A percentile compares a stretch with the other conserved stretches of the same genome.
Evolutionary conservation across 2,888 invertebrate species (phyloP).

Genomic region (Sialis fuliginosa): DNA sequence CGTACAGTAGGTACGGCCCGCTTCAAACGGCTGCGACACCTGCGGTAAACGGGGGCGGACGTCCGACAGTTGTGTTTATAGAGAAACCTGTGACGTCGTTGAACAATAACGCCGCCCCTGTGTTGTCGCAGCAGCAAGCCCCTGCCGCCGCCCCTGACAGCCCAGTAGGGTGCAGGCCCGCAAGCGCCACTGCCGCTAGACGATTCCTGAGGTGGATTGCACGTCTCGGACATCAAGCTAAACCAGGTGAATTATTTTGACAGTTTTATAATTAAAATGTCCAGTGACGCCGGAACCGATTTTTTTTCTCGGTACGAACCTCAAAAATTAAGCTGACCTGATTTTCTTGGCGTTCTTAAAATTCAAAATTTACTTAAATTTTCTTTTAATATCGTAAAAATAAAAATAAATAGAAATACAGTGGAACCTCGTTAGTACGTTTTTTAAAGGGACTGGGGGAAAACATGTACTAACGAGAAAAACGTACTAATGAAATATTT

Average conservation of each 20-base stretch:
- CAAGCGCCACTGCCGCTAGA: conserved; percentile 3
- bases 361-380: too few species aligned
- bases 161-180: conserved; percentile 2
- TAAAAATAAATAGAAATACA: too few species aligned
- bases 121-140: not conserved
- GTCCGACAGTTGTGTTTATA: conserved; percentile 3
- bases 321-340: too few species aligned
- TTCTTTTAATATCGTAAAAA: too few species aligned
- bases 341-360: too few species aligned
- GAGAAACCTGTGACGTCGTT: conserved; percentile 1
- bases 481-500: too few species aligned
- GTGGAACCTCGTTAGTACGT: too few species aligned
- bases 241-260: conserved; percentile 2
- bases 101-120: not conserved
- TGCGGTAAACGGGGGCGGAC: not conserved
- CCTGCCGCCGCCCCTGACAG: not conserved
- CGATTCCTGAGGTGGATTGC: conserved; percentile 4
- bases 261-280: too few species aligned
- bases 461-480: too few species aligned
- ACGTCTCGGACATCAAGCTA: conserved; percentile 4
- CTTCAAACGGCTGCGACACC: not conserved
- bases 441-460: too few species aligned
- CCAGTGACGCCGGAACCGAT: too few species aligned
- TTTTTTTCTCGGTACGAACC: too few species aligned
- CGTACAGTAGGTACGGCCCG: conserved; percentile 4